Evolutionary conservation across 2,113 vertebrate genomes (phyloP).

Genomic region (Lichenostomus cassidix): DNA sequence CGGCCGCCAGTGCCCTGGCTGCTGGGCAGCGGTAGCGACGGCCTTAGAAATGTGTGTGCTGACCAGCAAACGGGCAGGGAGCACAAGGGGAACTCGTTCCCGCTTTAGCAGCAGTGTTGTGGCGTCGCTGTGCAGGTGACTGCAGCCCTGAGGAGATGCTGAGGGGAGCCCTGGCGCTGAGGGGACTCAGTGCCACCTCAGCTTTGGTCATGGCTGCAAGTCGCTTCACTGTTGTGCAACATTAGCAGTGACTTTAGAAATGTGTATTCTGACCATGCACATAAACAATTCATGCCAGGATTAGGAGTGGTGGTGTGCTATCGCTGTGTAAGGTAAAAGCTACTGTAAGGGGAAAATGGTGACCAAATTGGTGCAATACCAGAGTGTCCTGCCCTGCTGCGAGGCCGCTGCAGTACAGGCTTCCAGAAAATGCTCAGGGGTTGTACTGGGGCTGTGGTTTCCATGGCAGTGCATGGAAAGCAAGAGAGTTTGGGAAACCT

Average conservation of each 20-base stretch:
- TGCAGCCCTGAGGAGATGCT: background rate
- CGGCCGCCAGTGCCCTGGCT: rapidly evolving
- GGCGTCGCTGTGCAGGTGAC: rapidly evolving
- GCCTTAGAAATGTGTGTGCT: rapidly evolving
- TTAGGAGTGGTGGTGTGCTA: background rate
- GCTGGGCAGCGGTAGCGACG: rapidly evolving
- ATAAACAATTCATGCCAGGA: rapidly evolving
- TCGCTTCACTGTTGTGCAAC: background rate
- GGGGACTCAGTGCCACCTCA: background rate
- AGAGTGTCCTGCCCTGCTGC: background rate
- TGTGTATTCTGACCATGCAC: background rate
- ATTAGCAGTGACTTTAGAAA: background rate
- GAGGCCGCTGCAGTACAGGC: background rate
- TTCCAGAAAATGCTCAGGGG: background rate
- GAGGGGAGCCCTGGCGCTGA: background rate
- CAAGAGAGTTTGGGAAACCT: background rate
- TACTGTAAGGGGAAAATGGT: background rate
- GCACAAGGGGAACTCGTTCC: too few species aligned
- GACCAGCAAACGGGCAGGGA: background rate
- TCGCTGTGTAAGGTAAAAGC: background rate
- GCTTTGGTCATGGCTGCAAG: background rate
- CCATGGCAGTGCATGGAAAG: background rate
- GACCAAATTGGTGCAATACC: background rate
- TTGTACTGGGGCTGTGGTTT: background rate
- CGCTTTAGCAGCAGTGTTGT: background rate